Evolutionary conservation across 2,797 vertebrate genomes (phyloP).

Genomic region (Siniperca undulata): DNA sequence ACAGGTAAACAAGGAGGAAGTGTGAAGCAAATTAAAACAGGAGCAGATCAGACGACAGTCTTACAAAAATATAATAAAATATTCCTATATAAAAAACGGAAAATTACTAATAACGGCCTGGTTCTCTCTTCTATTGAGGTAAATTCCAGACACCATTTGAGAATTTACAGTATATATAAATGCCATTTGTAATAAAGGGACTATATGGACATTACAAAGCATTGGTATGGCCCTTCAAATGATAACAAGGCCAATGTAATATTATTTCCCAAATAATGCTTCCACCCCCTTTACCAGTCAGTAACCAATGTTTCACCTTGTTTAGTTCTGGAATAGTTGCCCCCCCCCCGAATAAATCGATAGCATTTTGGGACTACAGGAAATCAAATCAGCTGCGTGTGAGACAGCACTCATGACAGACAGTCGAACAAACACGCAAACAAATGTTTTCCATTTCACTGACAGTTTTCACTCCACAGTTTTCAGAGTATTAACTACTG

Average conservation of each 20-base stretch:
- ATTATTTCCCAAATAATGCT: background rate
- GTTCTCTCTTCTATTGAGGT: background rate
- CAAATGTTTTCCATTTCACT: conserved; percentile 11
- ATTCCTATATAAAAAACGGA: background rate
- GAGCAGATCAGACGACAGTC: background rate
- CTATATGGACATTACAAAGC: background rate
- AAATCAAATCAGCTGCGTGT: conserved; percentile 27
- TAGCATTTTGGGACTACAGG: background rate
- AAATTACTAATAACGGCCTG: background rate
- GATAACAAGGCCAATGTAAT: background rate
- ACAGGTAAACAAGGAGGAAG: background rate
- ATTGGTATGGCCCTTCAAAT: background rate
- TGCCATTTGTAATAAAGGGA: background rate
- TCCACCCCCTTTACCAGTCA: background rate
- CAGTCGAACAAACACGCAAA: background rate
- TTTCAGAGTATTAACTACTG: conserved; percentile 16
- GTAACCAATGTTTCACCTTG: conserved; percentile 5
- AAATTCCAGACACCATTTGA: background rate
- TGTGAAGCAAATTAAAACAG: background rate
- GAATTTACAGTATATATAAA: background rate
- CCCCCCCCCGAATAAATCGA: background rate
- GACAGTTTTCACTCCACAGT: conserved; percentile 1
- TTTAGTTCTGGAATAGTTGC: background rate
- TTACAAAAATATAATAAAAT: background rate
- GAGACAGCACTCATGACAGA: background rate